Evolutionary conservation across 1,140 invertebrate species (phyloP).

Genomic region (Dreissena rostriformis): DNA sequence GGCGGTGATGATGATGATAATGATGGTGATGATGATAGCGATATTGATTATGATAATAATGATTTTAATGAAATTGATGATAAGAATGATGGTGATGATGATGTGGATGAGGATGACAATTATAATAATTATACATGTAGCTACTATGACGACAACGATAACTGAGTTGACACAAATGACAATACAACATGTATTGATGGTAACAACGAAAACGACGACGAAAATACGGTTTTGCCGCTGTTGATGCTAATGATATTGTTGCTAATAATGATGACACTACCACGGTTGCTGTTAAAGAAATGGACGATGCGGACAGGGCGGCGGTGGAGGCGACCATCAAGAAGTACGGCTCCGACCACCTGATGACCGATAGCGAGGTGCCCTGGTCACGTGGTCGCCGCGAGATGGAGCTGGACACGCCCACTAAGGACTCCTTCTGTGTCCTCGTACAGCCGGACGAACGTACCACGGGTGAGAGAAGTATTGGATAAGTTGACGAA

Average conservation of each 20-base stretch:
- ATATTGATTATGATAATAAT: too few species aligned
- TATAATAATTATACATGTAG: background rate
- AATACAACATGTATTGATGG: too few species aligned
- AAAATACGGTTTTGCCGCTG: too few species aligned
- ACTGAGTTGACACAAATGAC: too few species aligned
- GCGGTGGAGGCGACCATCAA: conserved; percentile 51
- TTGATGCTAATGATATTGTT: too few species aligned
- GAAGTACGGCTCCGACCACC: conserved; percentile 58
- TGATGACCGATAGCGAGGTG: conserved; percentile 60
- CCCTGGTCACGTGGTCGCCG: conserved; percentile 68
- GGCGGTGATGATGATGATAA: too few species aligned
- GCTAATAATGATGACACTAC: too few species aligned
- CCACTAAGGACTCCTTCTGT: conserved; percentile 54
- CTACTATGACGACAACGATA: too few species aligned
- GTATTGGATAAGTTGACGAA: too few species aligned
- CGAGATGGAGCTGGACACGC: conserved; percentile 8
- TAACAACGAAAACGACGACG: too few species aligned
- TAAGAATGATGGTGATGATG: background rate
- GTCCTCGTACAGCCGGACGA: conserved; percentile 67
- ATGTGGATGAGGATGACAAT: background rate
- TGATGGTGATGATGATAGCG: too few species aligned
- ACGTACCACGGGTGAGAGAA: conserved; percentile 62
- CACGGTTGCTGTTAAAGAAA: conserved; percentile 42
- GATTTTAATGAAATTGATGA: background rate
- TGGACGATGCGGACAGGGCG: conserved; percentile 50